These are phyloP conservation scores for Stigmatopora nigra DNA, from an alignment of 2,113 vertebrate species.

Conservation along the genomic window DNA sequence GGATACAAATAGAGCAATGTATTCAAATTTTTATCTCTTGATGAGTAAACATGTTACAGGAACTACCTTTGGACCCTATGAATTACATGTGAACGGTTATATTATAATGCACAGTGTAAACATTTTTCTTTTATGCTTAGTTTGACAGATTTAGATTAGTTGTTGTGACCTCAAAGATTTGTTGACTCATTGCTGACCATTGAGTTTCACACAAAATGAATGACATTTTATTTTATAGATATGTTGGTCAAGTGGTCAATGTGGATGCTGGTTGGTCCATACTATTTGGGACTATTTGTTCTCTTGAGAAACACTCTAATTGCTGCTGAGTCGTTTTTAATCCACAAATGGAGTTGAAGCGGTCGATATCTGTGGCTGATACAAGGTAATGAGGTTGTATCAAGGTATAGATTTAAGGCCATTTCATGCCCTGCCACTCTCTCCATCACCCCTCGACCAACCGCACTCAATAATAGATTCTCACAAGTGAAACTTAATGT, in stretches of 20 bases:
- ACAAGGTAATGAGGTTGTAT: constrained; percentile 22
- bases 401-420: constrained; percentile 32
- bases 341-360: constrained; percentile 39
- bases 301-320: constrained; percentile 6
- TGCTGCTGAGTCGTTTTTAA: constrained; percentile 22
- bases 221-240: background rate
- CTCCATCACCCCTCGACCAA: constrained; percentile 7
- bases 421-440: constrained; percentile 39
- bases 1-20: background rate
- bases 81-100: no score
- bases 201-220: background rate
- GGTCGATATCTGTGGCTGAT: constrained; percentile 26
- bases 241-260: background rate
- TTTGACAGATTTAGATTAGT: no score
- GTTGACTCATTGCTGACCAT: no score
- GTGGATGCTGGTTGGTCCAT: background rate
- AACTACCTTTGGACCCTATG: no score
- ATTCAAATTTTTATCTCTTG: background rate
- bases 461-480: constrained; percentile 50
- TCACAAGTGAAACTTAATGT: constrained; percentile 49
- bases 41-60: background rate
- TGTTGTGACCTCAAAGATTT: no score
- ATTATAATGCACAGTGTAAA: no score
- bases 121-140: no score
- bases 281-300: constrained; percentile 23